These are phyloP conservation scores for Nerophis ophidion DNA, from an alignment of 2,113 vertebrate genomes.

Conservation along the genomic window DNA sequence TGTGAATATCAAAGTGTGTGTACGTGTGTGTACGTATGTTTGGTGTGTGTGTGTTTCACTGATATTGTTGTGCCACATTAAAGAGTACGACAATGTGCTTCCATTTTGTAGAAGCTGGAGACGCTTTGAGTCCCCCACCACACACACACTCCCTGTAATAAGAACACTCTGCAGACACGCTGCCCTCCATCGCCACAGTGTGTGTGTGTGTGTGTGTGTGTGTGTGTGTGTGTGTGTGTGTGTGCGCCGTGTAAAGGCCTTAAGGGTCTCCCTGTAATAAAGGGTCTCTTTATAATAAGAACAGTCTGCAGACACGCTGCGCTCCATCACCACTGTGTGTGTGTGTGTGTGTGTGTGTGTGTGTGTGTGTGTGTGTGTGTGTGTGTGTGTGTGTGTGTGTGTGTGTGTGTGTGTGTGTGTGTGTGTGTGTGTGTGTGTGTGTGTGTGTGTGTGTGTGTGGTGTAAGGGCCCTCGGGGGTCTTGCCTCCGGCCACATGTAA, in stretches of 20 bases:
- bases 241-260: no score
- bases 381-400: no score
- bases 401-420: constrained; percentile 11
- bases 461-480: constrained; percentile 30
- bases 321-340: no score
- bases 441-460: no score
- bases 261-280: no score
- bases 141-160: constrained; percentile 30
- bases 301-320: no score
- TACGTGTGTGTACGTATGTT: neutral
- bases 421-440: no score
- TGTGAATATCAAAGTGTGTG: no score
- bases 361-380: no score
- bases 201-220: constrained; percentile 9
- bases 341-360: no score
- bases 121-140: neutral
- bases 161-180: constrained; percentile 19
- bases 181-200: constrained; percentile 18
- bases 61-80: constrained; percentile 1
- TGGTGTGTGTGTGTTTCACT: neutral
- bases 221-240: no score
- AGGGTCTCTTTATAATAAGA: no score
- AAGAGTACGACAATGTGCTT: neutral
- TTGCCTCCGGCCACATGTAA: constrained; percentile 44
- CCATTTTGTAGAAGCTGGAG: neutral